A percentile compares a stretch with the other conserved stretches of the same genome.
Conservation (phyloP, 2,888 invertebrate species). For the Chirona hameri region DNA sequence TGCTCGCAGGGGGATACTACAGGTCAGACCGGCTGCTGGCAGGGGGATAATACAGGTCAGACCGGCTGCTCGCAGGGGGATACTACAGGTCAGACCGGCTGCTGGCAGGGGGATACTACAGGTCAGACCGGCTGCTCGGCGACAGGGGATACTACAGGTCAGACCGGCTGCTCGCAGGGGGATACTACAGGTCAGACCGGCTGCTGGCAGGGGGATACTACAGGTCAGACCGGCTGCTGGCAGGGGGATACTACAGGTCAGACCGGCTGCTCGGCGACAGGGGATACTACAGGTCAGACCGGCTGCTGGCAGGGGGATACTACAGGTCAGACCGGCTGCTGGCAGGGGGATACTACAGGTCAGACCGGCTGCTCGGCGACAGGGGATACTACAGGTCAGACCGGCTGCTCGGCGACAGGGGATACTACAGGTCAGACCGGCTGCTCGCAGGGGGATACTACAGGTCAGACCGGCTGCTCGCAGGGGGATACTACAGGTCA, state of each 20-base stretch:
- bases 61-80: conserved; percentile 1
- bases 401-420: conserved; percentile 2
- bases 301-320: background rate
- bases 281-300: background rate
- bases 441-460: conserved; percentile 8
- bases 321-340: background rate
- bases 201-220: background rate
- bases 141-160: background rate
- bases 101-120: too few relatives aligned
- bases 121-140: conserved; percentile 6
- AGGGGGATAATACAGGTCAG: background rate
- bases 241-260: background rate
- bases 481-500: background rate
- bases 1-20: background rate
- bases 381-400: background rate
- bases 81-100: conserved; percentile 12
- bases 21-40: background rate
- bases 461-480: background rate
- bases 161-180: background rate
- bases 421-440: background rate
- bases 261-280: conserved; percentile 7
- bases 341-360: conserved; percentile 4
- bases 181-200: background rate
- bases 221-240: background rate
- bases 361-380: background rate